Evolutionary conservation across 2,797 vertebrate genomes (phyloP), one percentile per base, ranked within the genome.

Genomic region (Amblyraja radiata): DNA sequence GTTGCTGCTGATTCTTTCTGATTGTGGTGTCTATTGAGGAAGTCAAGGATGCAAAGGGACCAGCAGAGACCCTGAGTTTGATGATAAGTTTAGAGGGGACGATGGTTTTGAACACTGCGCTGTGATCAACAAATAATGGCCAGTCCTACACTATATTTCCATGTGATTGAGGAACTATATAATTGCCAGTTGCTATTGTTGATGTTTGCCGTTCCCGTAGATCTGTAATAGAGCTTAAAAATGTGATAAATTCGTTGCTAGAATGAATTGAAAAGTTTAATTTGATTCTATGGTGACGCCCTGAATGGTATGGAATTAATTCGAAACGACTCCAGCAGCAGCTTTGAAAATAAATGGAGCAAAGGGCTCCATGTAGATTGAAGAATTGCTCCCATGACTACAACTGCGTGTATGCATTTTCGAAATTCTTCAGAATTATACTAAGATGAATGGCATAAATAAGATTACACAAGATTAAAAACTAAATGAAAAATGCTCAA

Each of bases 331-430:
- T 93, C 93, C 93, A 95, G 93, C 95, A 94, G 94, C 94, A 93
- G 93, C 94, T 94, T 95, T 93, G 94, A 95, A 95, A 95, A 95
- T 95, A 95, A 95, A 93, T 94, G 36, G 78, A 80, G 36, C 32
- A 80, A 80, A 80, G 78, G 8, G 32, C 28, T 77, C 9, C 28
- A 77, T 32, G 7, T 1, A 32, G 94, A 94, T 93, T 90, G 88
- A 93, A 94, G 0, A 0, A 93, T 94, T 93, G 93, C 11, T 94
- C 90, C 39, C 93, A 93, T 94, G 94, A 93, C 93, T 93, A n/a
- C 32, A 90, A 71, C 63, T 68, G 86, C n/a, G 36, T 65, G 61
- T 93, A 92, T 80, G 88, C 81, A 90, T 94, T 83, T 93, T 94
- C 94, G 84, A 94, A 94, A 94, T 79, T 93, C 36, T 36, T 6